Percentiles rank a stretch among this genome's conserved stretches.
phyloP scores from a whole-genome alignment of 2,797 vertebrate genomes.

The Leptatherina wallacei region DNA sequence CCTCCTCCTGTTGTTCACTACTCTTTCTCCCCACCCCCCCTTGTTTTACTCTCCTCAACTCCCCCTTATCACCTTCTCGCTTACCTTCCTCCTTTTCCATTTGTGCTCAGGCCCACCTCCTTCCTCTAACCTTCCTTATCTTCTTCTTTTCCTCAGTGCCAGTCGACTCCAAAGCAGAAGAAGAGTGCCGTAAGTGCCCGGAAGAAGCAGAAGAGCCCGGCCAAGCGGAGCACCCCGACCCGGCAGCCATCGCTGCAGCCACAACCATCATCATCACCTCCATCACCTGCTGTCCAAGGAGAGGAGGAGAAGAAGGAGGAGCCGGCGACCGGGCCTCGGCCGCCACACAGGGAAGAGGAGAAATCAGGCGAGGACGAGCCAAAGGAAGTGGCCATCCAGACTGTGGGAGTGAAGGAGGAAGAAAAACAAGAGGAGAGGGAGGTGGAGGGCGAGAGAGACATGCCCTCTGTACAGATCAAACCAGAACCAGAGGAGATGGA shows the following conservation, averaged over 20 bases:
- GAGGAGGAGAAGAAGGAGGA: constrained; percentile 57
- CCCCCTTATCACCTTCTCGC: constrained; percentile 28
- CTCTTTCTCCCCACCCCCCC: constrained; percentile 28
- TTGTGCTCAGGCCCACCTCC: constrained; percentile 17
- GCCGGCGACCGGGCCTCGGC: constrained; percentile 44
- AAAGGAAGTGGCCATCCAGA: constrained; percentile 54
- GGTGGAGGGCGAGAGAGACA: constrained; percentile 57
- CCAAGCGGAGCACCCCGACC: constrained; percentile 60
- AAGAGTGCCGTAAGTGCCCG: constrained; percentile 74
- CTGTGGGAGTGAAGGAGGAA: constrained; percentile 51
- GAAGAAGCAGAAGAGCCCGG: constrained; percentile 71
- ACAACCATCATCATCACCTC: constrained; percentile 13
- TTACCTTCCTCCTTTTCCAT: constrained; percentile 2
- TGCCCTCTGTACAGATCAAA: constrained; percentile 86
- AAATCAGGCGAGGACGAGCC: constrained; percentile 68
- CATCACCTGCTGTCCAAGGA: constrained; percentile 15
- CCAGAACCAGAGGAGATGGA: constrained; percentile 84
- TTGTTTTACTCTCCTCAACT: constrained; percentile 4
- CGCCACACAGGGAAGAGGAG: constrained; percentile 35
- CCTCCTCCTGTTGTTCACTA: constrained; percentile 12
- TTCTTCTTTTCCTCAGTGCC: constrained; percentile 71
- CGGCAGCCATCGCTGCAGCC: constrained; percentile 23
- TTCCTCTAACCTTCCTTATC: constrained; percentile 34
- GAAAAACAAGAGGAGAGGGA: constrained; percentile 49
- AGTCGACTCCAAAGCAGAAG: constrained; percentile 81